Percentiles rank a stretch among this genome's conserved stretches.
phyloP scores from a whole-genome alignment of 2,888 invertebrate genomes.

The Morpho helenor region DNA sequence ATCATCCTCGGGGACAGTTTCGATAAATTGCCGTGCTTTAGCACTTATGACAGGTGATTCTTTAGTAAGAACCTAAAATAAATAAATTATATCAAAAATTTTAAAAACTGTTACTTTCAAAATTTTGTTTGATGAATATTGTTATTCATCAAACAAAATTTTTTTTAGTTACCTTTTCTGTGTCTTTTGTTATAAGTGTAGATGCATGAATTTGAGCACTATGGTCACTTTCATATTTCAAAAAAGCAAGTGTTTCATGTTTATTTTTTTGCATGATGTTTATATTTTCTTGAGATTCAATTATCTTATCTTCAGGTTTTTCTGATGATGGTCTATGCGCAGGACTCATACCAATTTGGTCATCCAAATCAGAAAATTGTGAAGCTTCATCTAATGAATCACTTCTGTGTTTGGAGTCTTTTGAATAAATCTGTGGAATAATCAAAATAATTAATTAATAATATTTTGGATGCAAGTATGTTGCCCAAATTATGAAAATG shows the following conservation, averaged over 20 bases:
- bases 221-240: constrained; percentile 61
- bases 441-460: not conserved
- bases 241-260: constrained; percentile 56
- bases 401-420: constrained; percentile 71
- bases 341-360: constrained; percentile 66
- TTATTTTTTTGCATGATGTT: constrained; percentile 33
- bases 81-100: constrained; percentile 3
- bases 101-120: not conserved
- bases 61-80: constrained; percentile 51
- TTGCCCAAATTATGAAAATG: not conserved
- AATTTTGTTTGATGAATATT: not conserved
- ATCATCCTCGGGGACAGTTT: constrained; percentile 77
- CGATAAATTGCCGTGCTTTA: constrained; percentile 74
- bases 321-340: constrained; percentile 49
- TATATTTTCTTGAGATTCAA: constrained; percentile 26
- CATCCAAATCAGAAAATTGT: constrained; percentile 73
- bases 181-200: constrained; percentile 34
- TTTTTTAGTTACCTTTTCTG: constrained; percentile 51
- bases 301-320: constrained; percentile 41
- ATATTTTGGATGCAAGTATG: not conserved
- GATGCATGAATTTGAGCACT: constrained; percentile 49
- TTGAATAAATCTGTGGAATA: constrained; percentile 57
- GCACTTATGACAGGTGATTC: constrained; percentile 74
- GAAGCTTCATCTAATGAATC: constrained; percentile 73
- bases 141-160: not conserved